A percentile compares a stretch with the other conserved stretches of the same genome.
Evolutionary conservation across 2,888 invertebrate genomes (phyloP).

Genomic region (Diaprepes abbreviatus): DNA sequence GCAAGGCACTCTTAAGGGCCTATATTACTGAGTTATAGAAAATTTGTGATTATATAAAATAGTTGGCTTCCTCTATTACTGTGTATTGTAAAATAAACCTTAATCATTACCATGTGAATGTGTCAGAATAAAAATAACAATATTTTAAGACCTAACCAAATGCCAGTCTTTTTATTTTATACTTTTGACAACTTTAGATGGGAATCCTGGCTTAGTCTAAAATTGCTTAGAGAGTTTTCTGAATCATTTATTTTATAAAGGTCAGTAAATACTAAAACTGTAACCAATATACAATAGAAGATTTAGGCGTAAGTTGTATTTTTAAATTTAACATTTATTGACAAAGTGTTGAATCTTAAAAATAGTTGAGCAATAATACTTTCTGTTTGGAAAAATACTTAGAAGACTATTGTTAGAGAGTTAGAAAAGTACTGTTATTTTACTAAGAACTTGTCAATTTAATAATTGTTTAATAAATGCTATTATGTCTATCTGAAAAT

Average conservation of each 20-base stretch:
- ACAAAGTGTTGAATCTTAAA: neutral
- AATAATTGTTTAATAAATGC: slow-evolving; percentile 35
- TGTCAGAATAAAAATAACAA: neutral
- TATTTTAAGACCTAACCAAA: neutral
- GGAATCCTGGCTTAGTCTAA: neutral
- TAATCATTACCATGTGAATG: neutral
- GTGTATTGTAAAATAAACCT: slow-evolving; percentile 4
- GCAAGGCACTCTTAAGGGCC: neutral
- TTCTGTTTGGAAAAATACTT: slow-evolving; percentile 1
- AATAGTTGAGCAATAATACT: neutral
- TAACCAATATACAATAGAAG: too few relatives aligned
- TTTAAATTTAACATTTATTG: neutral
- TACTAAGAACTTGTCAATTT: slow-evolving; percentile 39
- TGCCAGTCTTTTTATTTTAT: neutral
- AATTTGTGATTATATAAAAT: slow-evolving; percentile 13
- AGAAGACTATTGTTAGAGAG: slow-evolving; percentile 8
- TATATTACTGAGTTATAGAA: neutral
- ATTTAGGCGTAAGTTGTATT: too few relatives aligned
- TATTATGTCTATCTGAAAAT: slow-evolving; percentile 13
- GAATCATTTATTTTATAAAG: too few relatives aligned
- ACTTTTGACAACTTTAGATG: neutral
- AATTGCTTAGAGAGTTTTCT: too few relatives aligned
- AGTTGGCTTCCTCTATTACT: slow-evolving; percentile 2
- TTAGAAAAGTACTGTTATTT: slow-evolving; percentile 28
- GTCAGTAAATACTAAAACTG: too few relatives aligned